Conservation (phyloP, 2,888 invertebrate genomes). For the Magallana nippona region DNA sequence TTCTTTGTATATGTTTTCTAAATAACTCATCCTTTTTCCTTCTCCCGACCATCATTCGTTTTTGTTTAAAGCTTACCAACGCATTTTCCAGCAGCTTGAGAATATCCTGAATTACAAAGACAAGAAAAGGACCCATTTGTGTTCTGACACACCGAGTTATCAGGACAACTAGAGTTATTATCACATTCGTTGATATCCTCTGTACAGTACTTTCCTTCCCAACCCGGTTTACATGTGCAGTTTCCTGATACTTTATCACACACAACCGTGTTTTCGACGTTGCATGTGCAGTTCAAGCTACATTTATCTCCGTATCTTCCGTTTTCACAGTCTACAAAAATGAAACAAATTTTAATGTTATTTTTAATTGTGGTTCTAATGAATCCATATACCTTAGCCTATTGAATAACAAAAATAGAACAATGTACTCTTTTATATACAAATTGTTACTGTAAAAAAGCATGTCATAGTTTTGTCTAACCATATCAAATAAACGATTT, state of each 20-base stretch:
- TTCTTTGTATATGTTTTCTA: not conserved
- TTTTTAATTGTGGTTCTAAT: no score
- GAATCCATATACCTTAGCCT: not conserved
- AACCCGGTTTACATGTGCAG: slow-evolving; percentile 58
- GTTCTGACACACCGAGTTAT: slow-evolving; percentile 34
- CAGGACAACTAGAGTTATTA: slow-evolving; percentile 33
- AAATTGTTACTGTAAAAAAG: not conserved
- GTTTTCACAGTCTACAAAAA: slow-evolving; percentile 58
- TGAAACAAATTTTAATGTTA: no score
- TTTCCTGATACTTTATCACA: slow-evolving; percentile 56
- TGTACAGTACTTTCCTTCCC: slow-evolving; percentile 57
- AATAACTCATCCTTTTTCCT: not conserved
- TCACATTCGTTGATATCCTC: slow-evolving; percentile 59
- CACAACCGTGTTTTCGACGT: not conserved
- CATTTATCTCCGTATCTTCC: slow-evolving; percentile 72
- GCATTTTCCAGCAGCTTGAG: not conserved
- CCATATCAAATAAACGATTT: no score
- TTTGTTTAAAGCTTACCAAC: slow-evolving; percentile 14
- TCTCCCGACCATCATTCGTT: not conserved
- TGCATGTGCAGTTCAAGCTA: slow-evolving; percentile 66
- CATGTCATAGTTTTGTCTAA: not conserved
- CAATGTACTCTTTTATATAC: not conserved
- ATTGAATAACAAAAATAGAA: not conserved
- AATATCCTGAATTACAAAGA: slow-evolving; percentile 30
- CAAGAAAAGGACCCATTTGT: slow-evolving; percentile 40